Percentiles rank a stretch among this genome's conserved stretches.
These are phyloP conservation scores for Ammodytes dubius DNA, from an alignment of 2,113 vertebrate species.

Conservation along the genomic window DNA sequence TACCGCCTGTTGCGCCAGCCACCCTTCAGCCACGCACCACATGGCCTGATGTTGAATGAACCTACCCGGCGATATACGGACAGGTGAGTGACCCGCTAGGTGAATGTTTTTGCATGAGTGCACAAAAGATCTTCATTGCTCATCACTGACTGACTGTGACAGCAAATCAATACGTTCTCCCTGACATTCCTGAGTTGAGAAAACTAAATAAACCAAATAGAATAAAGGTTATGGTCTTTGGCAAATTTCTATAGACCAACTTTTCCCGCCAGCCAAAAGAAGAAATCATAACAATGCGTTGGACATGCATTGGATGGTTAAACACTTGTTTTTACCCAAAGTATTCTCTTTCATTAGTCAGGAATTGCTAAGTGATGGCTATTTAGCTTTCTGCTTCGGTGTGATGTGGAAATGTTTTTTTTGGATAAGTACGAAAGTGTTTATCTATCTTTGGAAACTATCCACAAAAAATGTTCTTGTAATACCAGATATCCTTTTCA, in stretches of 20 bases:
- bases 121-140: neutral
- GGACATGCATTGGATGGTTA: slow-evolving; percentile 2
- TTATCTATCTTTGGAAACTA: slow-evolving; percentile 67
- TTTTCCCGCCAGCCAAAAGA: neutral
- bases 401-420: slow-evolving; percentile 51
- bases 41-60: slow-evolving; percentile 85
- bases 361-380: slow-evolving; percentile 30
- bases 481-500: slow-evolving; percentile 75
- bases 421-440: slow-evolving; percentile 45
- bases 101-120: slow-evolving; percentile 23
- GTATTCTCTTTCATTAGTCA: slow-evolving; percentile 30
- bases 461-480: slow-evolving; percentile 61
- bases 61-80: slow-evolving; percentile 90
- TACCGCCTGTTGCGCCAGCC: slow-evolving; percentile 93
- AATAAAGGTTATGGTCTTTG: slow-evolving; percentile 3
- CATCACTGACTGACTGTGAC: neutral
- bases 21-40: slow-evolving; percentile 84
- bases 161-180: neutral
- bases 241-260: neutral
- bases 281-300: neutral
- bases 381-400: slow-evolving; percentile 40
- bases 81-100: slow-evolving; percentile 88
- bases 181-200: slow-evolving; percentile 11
- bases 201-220: neutral
- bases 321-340: slow-evolving; percentile 12